phyloP scores from a whole-genome alignment of 2,888 invertebrate genomes.

The Ennomos erosarius region DNA sequence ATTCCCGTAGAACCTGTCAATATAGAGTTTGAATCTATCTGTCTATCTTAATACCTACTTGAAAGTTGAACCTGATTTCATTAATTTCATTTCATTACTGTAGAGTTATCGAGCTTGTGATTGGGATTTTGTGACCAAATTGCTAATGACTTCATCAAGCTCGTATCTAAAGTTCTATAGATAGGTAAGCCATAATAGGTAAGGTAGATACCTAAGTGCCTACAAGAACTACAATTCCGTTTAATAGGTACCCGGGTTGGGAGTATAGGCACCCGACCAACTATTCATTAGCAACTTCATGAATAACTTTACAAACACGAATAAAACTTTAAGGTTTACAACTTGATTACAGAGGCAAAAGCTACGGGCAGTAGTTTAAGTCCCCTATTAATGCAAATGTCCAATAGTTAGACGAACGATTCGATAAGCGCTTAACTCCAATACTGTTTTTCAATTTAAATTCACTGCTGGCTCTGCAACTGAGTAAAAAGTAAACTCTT shows the following conservation, averaged over 20 bases:
- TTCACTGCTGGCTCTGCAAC: slow-evolving; percentile 25
- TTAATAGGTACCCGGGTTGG: slow-evolving; percentile 13
- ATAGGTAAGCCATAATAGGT: too few species aligned
- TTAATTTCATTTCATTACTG: too few species aligned
- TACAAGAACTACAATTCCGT: slow-evolving; percentile 7
- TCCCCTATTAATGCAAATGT: slow-evolving; percentile 33
- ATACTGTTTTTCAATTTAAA: slow-evolving; percentile 29
- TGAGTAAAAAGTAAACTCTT: slow-evolving; percentile 13
- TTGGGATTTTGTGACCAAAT: too few species aligned
- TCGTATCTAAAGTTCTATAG: too few species aligned
- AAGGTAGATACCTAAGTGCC: too few species aligned
- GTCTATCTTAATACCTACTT: too few species aligned
- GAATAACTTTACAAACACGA: slow-evolving; percentile 40
- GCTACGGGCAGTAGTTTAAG: slow-evolving; percentile 27
- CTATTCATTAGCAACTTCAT: slow-evolving; percentile 40
- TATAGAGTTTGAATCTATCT: too few species aligned
- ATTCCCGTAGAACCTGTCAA: too few species aligned
- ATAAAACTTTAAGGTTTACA: slow-evolving; percentile 39
- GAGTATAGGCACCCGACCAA: slow-evolving; percentile 28
- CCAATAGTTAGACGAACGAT: slow-evolving; percentile 21
- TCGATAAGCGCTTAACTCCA: slow-evolving; percentile 18
- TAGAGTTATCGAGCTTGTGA: too few species aligned
- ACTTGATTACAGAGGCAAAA: slow-evolving; percentile 30
- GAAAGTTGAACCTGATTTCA: too few species aligned
- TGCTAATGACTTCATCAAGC: too few species aligned